phyloP scores from a whole-genome alignment of 2,888 invertebrate genomes.

The Tuberolachnus salignus region DNA sequence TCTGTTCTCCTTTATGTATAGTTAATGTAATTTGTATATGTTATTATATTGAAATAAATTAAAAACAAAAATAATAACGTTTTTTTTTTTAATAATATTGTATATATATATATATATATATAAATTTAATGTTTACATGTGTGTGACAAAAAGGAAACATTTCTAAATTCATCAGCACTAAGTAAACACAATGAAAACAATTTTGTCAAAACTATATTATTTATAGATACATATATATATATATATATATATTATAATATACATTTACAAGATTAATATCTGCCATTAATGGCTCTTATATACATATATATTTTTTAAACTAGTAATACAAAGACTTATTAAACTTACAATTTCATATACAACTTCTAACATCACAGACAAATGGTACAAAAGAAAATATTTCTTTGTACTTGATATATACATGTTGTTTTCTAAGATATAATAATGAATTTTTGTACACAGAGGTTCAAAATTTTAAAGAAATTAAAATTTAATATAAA shows the following conservation, averaged over 20 bases:
- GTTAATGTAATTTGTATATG: conserved; percentile 25
- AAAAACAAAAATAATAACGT: conserved; percentile 22
- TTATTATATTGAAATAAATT: conserved; percentile 30
- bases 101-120: conserved; percentile 1
- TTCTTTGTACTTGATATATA: conserved; percentile 52
- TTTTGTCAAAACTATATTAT: conserved; percentile 28
- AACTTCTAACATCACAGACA: conserved; percentile 56
- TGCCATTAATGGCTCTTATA: not conserved
- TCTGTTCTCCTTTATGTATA: not conserved
- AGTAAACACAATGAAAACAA: conserved; percentile 36
- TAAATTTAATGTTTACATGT: conserved; percentile 3
- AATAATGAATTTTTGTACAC: conserved; percentile 52
- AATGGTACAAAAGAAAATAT: conserved; percentile 52
- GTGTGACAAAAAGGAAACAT: not conserved
- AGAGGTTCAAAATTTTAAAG: conserved; percentile 49
- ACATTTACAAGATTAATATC: conserved; percentile 38
- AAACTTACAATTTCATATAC: conserved; percentile 51
- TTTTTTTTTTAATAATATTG: conserved; percentile 20
- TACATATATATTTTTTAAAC: conserved; percentile 27
- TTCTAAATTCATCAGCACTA: not conserved
- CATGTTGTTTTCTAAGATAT: conserved; percentile 43
- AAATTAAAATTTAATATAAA: conserved; percentile 51
- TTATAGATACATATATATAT: conserved; percentile 1
- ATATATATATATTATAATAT: not conserved
- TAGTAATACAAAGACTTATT: conserved; percentile 55